A percentile compares a stretch with the other conserved stretches of the same genome.
Evolutionary conservation across 1,140 invertebrate genomes (phyloP).

Genomic region (Drosophila melanica): DNA sequence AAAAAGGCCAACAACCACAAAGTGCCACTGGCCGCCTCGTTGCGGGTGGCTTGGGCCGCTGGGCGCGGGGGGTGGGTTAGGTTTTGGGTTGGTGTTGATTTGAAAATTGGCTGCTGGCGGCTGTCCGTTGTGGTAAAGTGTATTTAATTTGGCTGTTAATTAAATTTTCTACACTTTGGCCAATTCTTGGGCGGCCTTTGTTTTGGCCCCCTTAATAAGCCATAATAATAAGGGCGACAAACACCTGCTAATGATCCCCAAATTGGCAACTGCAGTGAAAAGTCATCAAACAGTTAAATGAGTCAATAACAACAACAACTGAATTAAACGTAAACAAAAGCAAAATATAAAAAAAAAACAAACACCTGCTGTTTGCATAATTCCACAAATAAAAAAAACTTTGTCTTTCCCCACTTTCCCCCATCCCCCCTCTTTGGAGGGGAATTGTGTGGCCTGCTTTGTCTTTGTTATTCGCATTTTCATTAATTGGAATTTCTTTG

Average conservation of each 20-base stretch:
- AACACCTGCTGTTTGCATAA: constrained; percentile 81
- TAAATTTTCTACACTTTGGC: constrained; percentile 71
- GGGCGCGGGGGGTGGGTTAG: background rate
- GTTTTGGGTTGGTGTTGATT: constrained; percentile 10
- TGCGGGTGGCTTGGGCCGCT: constrained; percentile 57
- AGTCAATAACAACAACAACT: constrained; percentile 27
- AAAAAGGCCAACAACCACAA: constrained; percentile 22
- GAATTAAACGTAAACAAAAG: constrained; percentile 19
- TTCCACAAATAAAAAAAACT: constrained; percentile 29
- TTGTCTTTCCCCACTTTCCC: background rate
- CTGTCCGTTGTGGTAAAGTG: constrained; percentile 13
- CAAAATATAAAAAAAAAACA: constrained; percentile 51
- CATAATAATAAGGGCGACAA: constrained; percentile 47
- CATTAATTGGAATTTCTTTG: constrained; percentile 79
- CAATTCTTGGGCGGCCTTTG: constrained; percentile 17
- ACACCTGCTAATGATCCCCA: constrained; percentile 75
- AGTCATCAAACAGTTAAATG: constrained; percentile 25
- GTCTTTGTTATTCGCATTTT: constrained; percentile 59
- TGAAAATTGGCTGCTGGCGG: constrained; percentile 14
- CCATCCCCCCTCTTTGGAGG: background rate
- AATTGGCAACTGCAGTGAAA: constrained; percentile 72
- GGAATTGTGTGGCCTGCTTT: background rate
- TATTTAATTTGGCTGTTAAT: constrained; percentile 75
- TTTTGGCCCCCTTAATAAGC: too few relatives aligned
- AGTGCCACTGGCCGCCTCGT: constrained; percentile 53